Percentiles rank a stretch among this genome's conserved stretches.
phyloP scores from a whole-genome alignment of 2,113 vertebrate species.

The Pipra filicauda region DNA sequence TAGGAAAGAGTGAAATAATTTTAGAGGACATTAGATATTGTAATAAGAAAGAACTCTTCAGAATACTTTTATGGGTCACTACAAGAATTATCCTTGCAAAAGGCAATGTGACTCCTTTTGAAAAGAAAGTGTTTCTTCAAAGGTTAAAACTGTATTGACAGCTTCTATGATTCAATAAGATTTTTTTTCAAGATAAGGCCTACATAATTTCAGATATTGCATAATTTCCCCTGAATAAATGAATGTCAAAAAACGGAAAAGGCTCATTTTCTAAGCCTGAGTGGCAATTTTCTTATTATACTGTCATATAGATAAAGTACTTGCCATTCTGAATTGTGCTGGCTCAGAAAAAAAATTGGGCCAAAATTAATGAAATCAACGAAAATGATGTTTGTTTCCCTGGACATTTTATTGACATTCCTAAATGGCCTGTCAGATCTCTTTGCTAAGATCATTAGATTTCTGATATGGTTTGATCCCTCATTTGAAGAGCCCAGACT shows the following conservation, averaged over 20 bases:
- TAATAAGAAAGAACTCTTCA: conserved; percentile 7
- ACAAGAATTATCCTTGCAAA: conserved; percentile 33
- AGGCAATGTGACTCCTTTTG: conserved; percentile 10
- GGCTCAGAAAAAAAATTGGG: conserved; percentile 26
- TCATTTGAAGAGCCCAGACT: background rate
- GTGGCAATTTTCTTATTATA: conserved; percentile 69
- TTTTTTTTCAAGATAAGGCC: conserved; percentile 50
- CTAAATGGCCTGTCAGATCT: conserved; percentile 47
- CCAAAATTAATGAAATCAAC: conserved; percentile 71
- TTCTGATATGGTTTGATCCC: conserved; percentile 16
- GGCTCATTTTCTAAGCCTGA: conserved; percentile 63
- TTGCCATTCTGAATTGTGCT: conserved; percentile 34
- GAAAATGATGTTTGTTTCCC: conserved; percentile 68
- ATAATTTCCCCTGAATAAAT: conserved; percentile 65
- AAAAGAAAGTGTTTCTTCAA: conserved; percentile 52
- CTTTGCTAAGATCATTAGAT: conserved; percentile 19
- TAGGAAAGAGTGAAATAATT: conserved; percentile 9
- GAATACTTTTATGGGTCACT: conserved; percentile 15
- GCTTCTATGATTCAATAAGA: background rate
- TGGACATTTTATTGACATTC: conserved; percentile 56
- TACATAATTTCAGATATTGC: conserved; percentile 61
- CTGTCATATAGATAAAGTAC: conserved; percentile 66
- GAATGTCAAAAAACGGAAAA: conserved; percentile 68
- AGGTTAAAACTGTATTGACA: conserved; percentile 57
- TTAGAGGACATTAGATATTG: background rate